These are phyloP conservation scores for Toxotes chatareus DNA, from an alignment of 2,113 vertebrate species.

Conservation along the genomic window DNA sequence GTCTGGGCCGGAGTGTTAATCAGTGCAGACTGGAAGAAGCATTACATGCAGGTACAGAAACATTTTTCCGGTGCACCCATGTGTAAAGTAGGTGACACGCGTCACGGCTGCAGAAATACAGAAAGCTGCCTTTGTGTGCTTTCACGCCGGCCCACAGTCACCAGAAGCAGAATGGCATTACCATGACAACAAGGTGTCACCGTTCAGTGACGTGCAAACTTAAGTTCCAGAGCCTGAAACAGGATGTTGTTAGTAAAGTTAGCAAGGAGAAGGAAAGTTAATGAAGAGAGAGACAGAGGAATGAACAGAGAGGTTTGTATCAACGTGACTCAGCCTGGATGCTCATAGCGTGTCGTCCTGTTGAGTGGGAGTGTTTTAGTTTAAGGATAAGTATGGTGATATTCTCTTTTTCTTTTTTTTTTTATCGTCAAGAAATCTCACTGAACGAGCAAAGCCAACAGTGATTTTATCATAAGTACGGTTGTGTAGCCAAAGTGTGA, in stretches of 20 bases:
- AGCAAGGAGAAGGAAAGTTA: slow-evolving; percentile 1
- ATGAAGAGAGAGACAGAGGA: background rate
- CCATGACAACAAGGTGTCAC: slow-evolving; percentile 26
- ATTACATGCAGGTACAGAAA: no score
- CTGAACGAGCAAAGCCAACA: background rate
- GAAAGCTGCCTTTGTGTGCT: background rate
- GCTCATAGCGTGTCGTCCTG: background rate
- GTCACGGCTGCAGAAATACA: background rate
- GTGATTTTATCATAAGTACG: background rate
- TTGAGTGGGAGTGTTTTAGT: background rate
- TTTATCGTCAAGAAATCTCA: background rate
- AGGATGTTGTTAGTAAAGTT: background rate
- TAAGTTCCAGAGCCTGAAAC: background rate
- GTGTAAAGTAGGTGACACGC: background rate
- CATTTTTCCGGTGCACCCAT: background rate
- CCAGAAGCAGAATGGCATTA: slow-evolving; percentile 34
- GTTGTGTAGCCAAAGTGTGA: no score
- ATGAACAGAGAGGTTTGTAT: background rate
- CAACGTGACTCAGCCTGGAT: background rate
- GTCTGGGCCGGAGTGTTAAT: no score
- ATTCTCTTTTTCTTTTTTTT: background rate
- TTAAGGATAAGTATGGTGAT: background rate
- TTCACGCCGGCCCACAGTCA: slow-evolving; percentile 3
- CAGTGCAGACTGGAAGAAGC: background rate
- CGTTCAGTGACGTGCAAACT: background rate